A percentile compares a stretch with the other conserved stretches of the same genome.
phyloP scores from a whole-genome alignment of 2,888 invertebrate genomes.

The Pammene aurita region DNA sequence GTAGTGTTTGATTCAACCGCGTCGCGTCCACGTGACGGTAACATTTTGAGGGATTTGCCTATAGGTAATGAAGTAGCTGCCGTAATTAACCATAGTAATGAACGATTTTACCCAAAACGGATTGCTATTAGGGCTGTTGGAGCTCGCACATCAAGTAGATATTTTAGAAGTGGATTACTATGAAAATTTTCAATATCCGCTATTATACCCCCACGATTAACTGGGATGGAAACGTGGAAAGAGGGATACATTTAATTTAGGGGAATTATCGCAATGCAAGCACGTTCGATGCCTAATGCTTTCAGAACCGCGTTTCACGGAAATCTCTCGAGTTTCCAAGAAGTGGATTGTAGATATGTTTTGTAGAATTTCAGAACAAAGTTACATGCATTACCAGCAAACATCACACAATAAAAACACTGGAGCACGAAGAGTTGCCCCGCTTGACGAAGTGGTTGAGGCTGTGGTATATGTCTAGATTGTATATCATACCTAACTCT shows the following conservation, averaged over 20 bases:
- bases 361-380: slow-evolving; percentile 12
- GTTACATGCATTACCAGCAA: neutral
- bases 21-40: slow-evolving; percentile 13
- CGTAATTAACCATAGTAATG: neutral
- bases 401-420: neutral
- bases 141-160: neutral
- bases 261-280: slow-evolving; percentile 2
- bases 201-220: slow-evolving; percentile 16
- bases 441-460: neutral
- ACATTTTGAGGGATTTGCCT: slow-evolving; percentile 5
- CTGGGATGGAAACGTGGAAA: neutral
- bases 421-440: neutral
- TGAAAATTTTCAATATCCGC: slow-evolving; percentile 8
- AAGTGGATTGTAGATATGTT: slow-evolving; percentile 9
- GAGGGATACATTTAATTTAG: neutral
- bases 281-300: slow-evolving; percentile 8
- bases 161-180: neutral
- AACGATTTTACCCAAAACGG: neutral
- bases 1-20: neutral
- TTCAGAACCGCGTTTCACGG: slow-evolving; percentile 9
- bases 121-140: slow-evolving; percentile 1
- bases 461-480: no score
- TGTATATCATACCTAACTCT: no score
- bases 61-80: slow-evolving; percentile 8
- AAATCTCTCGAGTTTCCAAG: neutral